These are phyloP conservation scores for roundworm (Caenorhabditis elegans) DNA, from an alignment of 1,140 invertebrate species.

Conservation along the genomic window DNA sequence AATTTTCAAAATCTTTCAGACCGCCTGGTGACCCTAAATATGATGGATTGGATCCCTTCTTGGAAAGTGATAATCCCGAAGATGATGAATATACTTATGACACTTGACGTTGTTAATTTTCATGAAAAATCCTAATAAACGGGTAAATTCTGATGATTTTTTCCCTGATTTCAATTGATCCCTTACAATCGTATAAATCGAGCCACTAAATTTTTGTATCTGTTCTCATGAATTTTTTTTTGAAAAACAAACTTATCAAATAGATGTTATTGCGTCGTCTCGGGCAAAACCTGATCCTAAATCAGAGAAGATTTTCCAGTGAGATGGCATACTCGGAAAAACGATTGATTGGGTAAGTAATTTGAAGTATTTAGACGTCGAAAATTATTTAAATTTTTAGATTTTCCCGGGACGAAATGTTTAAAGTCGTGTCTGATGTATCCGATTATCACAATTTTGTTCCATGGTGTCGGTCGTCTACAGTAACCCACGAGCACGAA, in stretches of 20 bases:
- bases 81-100: not conserved
- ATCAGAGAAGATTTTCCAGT: not conserved
- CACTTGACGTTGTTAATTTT: no score
- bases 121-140: no score
- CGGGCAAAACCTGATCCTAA: not conserved
- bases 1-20: no score
- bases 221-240: no score
- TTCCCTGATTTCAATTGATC: no score
- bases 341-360: not conserved
- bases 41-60: no score
- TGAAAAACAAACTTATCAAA: not conserved
- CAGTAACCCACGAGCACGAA: not conserved
- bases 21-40: no score
- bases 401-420: conserved; percentile 12
- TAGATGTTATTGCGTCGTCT: not conserved
- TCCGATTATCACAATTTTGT: not conserved
- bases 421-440: not conserved
- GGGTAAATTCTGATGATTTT: no score
- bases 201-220: no score
- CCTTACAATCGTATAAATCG: no score
- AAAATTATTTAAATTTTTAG: not conserved
- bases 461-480: not conserved
- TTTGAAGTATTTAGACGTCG: no score
- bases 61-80: no score
- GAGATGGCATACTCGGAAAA: conserved; percentile 16